Evolutionary conservation across 1,140 invertebrate species (phyloP), one percentile per base, ranked within the genome.

Genomic region (Microplitis mediator): DNA sequence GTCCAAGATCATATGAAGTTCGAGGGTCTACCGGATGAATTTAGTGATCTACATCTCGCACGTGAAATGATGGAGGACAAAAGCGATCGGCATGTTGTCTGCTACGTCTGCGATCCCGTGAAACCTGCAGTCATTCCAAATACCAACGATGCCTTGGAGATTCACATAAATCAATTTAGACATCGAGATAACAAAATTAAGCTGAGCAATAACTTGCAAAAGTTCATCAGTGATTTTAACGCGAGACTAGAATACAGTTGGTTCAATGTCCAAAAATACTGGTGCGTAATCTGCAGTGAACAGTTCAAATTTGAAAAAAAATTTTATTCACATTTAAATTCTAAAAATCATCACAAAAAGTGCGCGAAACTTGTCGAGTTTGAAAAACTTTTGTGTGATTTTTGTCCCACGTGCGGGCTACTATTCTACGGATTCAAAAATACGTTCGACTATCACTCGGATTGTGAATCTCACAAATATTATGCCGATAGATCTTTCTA

Each of bases 261-360:
- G 74, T 74, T 77, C 73, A 51, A 75, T 13, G 67, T 79, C 4
- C 50, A 75, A 50, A 73, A 61, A 31, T 79, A 73, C 54, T 78
- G 75, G 74, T 84, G 81, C 45, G 70, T 65, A 4, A 73, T 80
- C 45, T 84, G 82, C 58, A 5, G 32, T 3, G 9, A 0, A 6
- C 60, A 56, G 3, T 80, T 74, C 36, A 23, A 56, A 0, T 61
- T n/a, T 9, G 82, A 83, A 71, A 16, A 75, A 50, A 36, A 73
- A 39, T 84, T 82, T 66, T 52, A 50, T 4, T 58, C 69, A 36
- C 80, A 81, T 74, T 67, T 81, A 14, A 13, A 36, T 14, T 1
- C 23, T 3, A 39, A 34, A 32, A 65, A 14, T 54, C 69, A 50
- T 8, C 61, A 39, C 9, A 70, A 31, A 51, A 63, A 66, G 45